phyloP scores from a whole-genome alignment of 2,888 invertebrate species.

The Nomada ruficornis region DNA sequence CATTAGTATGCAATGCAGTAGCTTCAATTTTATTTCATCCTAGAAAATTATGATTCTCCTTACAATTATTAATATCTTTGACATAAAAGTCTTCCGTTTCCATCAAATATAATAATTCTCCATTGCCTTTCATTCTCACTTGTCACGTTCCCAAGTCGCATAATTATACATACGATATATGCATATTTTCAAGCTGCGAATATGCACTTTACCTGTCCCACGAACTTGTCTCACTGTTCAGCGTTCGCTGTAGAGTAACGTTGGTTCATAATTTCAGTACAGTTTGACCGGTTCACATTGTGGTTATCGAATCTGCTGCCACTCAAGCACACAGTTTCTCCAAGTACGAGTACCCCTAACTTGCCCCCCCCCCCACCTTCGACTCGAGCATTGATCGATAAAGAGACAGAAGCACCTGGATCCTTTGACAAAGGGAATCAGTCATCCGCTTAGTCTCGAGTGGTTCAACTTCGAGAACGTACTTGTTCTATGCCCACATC shows the following conservation, averaged over 20 bases:
- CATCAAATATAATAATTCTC: too few species aligned
- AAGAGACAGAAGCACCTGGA: slow-evolving; percentile 52
- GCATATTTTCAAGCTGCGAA: not conserved
- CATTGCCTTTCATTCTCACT: too few species aligned
- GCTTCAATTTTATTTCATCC: too few species aligned
- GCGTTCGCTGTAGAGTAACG: not conserved
- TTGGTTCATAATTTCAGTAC: not conserved
- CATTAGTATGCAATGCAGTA: too few species aligned
- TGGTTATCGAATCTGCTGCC: not conserved
- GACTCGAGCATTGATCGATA: slow-evolving; percentile 43
- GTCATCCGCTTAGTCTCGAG: slow-evolving; percentile 59
- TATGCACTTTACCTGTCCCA: not conserved
- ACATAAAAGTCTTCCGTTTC: not conserved
- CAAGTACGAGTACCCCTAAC: slow-evolving; percentile 22
- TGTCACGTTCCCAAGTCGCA: not conserved
- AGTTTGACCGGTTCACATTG: not conserved
- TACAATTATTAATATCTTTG: too few species aligned
- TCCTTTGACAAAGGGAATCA: slow-evolving; percentile 62
- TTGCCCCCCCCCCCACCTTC: slow-evolving; percentile 9
- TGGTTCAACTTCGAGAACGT: slow-evolving; percentile 47
- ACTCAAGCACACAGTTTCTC: slow-evolving; percentile 27
- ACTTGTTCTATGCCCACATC: slow-evolving; percentile 35
- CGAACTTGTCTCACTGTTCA: not conserved
- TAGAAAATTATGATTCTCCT: too few species aligned
- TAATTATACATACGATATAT: not conserved